A percentile compares a stretch with the other conserved stretches of the same genome.
phyloP scores from a whole-genome alignment of 2,888 invertebrate genomes.

The Melitaea athalia region DNA sequence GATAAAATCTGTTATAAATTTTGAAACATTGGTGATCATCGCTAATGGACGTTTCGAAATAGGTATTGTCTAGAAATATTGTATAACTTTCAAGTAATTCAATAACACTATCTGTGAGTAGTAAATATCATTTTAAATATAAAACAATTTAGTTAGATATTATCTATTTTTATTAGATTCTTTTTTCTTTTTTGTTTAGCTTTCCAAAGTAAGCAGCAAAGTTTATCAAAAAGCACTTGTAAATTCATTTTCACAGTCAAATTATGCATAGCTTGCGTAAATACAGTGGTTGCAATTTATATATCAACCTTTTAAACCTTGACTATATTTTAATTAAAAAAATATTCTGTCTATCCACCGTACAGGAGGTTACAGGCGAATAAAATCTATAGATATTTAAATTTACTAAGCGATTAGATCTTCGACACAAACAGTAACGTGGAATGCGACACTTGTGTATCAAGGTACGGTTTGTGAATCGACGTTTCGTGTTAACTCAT shows the following conservation, averaged over 20 bases:
- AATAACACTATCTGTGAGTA: background rate
- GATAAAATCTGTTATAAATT: slow-evolving; percentile 11
- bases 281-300: too few relatives aligned
- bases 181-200: too few relatives aligned
- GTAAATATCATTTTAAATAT: background rate
- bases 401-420: slow-evolving; percentile 16
- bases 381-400: too few relatives aligned
- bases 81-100: slow-evolving; percentile 6
- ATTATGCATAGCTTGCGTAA: too few relatives aligned
- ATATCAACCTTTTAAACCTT: too few relatives aligned
- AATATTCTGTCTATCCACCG: background rate
- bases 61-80: too few relatives aligned
- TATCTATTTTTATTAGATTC: too few relatives aligned
- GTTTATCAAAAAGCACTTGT: too few relatives aligned
- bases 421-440: slow-evolving; percentile 10
- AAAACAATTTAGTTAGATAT: background rate
- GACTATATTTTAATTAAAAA: too few relatives aligned
- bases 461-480: slow-evolving; percentile 9
- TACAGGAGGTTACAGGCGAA: background rate
- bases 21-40: slow-evolving; percentile 13
- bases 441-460: slow-evolving; percentile 19
- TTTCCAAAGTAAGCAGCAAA: too few relatives aligned
- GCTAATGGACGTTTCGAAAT: slow-evolving; percentile 10
- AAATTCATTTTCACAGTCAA: too few relatives aligned
- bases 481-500: slow-evolving; percentile 13